These are phyloP conservation scores for Ostrea edulis DNA, from an alignment of 1,140 invertebrate genomes.

Conservation along the genomic window DNA sequence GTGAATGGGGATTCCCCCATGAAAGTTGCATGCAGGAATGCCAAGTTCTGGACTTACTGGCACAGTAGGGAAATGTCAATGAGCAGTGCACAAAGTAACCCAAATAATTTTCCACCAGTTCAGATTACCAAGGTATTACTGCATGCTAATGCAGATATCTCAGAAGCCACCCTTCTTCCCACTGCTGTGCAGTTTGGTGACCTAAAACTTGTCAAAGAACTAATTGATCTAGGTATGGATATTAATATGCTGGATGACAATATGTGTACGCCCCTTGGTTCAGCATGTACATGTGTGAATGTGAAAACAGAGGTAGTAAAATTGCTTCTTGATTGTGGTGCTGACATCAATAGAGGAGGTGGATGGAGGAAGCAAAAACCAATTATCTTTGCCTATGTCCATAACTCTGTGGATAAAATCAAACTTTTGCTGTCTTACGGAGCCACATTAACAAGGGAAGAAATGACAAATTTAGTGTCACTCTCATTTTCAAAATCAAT, in stretches of 20 bases:
- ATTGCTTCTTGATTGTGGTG: constrained; percentile 71
- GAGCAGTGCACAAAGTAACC: constrained; percentile 46
- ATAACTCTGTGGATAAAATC: constrained; percentile 75
- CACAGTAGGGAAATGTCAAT: constrained; percentile 58
- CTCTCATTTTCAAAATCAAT: constrained; percentile 73
- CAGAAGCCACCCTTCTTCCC: constrained; percentile 71
- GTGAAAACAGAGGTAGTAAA: constrained; percentile 66
- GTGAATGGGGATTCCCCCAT: constrained; percentile 70
- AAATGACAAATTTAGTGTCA: constrained; percentile 74
- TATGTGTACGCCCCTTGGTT: constrained; percentile 71
- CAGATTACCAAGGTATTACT: constrained; percentile 72
- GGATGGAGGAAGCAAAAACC: constrained; percentile 75
- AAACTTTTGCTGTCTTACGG: constrained; percentile 72
- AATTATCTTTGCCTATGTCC: constrained; percentile 73
- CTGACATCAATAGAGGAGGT: constrained; percentile 73
- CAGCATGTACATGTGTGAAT: constrained; percentile 68
- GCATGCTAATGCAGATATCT: constrained; percentile 66
- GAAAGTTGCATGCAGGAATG: constrained; percentile 71
- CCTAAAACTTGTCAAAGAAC: constrained; percentile 66
- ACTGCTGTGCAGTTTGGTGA: constrained; percentile 72
- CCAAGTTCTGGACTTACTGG: constrained; percentile 75
- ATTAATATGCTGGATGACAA: constrained; percentile 74
- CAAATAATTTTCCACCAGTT: constrained; percentile 70
- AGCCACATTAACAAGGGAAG: constrained; percentile 68
- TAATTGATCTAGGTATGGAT: constrained; percentile 73